phyloP scores from a whole-genome alignment of 2,797 vertebrate species.

The Sebastes miniatus region DNA sequence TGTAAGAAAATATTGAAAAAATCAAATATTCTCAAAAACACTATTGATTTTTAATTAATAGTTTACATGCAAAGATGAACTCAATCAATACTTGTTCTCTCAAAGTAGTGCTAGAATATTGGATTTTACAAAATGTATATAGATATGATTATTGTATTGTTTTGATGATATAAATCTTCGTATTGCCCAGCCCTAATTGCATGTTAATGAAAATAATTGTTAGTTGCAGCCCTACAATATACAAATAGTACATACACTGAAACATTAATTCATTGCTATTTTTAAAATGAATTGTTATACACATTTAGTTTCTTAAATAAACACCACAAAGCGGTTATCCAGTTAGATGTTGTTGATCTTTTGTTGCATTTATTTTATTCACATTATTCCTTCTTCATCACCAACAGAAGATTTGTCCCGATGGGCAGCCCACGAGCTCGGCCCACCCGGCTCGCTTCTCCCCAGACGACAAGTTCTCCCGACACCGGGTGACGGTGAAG shows the following conservation, averaged over 20 bases:
- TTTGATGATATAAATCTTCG: too few species aligned
- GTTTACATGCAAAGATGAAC: too few species aligned
- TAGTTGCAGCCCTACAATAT: background rate
- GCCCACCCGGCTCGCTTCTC: slow-evolving; percentile 93
- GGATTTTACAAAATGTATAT: too few species aligned
- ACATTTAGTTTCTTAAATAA: background rate
- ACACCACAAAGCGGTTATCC: background rate
- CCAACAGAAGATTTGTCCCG: slow-evolving; percentile 81
- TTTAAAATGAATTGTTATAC: background rate
- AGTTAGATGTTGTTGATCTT: background rate
- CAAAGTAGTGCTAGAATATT: too few species aligned
- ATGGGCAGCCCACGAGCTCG: slow-evolving; percentile 85
- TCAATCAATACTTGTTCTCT: too few species aligned
- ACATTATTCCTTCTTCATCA: background rate
- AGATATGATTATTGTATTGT: too few species aligned
- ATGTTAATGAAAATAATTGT: background rate
- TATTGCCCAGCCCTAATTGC: too few species aligned
- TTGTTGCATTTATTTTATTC: background rate
- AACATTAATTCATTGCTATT: background rate
- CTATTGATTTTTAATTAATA: too few species aligned
- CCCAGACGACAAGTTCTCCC: slow-evolving; percentile 93
- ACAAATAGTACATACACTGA: background rate
- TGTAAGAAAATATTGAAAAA: too few species aligned
- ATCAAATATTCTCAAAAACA: too few species aligned
- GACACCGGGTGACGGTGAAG: slow-evolving; percentile 89